Evolutionary conservation across 1,140 invertebrate genomes (phyloP).

Genomic region (Aplysia californica): DNA sequence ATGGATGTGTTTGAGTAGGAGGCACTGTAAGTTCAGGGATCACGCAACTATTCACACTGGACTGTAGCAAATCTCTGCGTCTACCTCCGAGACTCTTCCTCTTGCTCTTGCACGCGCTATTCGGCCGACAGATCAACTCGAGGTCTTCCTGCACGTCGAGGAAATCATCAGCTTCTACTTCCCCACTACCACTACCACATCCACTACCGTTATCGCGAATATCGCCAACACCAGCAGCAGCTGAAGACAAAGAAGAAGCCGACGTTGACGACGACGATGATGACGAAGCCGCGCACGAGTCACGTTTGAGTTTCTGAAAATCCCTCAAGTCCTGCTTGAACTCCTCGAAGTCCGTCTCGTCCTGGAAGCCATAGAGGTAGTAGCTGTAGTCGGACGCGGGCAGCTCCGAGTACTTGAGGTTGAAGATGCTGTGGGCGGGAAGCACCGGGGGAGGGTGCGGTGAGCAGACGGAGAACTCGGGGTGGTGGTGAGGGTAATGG

Average conservation of each 20-base stretch:
- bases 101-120: neutral
- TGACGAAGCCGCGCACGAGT: neutral
- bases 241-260: neutral
- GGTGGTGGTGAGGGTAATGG: neutral
- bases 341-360: slow-evolving; percentile 62
- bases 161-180: neutral
- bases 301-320: slow-evolving; percentile 37
- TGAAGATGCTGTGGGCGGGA: slow-evolving; percentile 40
- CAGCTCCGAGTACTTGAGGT: slow-evolving; percentile 49
- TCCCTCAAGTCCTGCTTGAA: slow-evolving; percentile 56
- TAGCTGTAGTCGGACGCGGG: slow-evolving; percentile 41
- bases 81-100: neutral
- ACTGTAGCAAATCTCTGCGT: neutral
- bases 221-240: neutral
- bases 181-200: no score
- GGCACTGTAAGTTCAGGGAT: no score
- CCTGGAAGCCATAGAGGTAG: slow-evolving; percentile 52
- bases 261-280: neutral
- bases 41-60: neutral
- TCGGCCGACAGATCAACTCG: slow-evolving; percentile 16
- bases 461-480: neutral
- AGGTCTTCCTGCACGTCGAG: slow-evolving; percentile 9
- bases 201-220: no score
- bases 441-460: no score
- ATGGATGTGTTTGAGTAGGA: no score